phyloP scores from a whole-genome alignment of 2,888 invertebrate species.

The Dasypogon diadema region DNA sequence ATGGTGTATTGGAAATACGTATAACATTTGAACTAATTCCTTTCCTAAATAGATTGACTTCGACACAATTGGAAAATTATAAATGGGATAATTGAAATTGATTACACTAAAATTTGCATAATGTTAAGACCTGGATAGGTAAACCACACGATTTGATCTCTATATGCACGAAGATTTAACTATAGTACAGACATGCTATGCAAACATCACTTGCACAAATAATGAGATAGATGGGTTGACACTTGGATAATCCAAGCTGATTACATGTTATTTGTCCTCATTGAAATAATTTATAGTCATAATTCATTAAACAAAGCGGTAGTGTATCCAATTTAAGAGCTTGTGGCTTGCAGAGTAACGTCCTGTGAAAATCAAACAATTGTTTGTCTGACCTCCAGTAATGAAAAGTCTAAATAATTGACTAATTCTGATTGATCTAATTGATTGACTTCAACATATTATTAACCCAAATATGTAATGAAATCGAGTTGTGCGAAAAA shows the following conservation, averaged over 20 bases:
- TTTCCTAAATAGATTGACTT: too few species aligned
- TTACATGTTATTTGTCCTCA: constrained; percentile 39
- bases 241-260: constrained; percentile 27
- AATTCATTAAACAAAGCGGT: constrained; percentile 23
- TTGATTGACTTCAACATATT: too few species aligned
- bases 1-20: too few species aligned
- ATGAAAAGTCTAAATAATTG: too few species aligned
- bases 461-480: too few species aligned
- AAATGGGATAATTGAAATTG: neutral
- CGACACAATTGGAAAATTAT: too few species aligned
- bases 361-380: neutral
- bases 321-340: constrained; percentile 5
- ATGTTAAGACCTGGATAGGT: neutral
- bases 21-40: too few species aligned
- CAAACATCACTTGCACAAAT: constrained; percentile 1
- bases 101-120: neutral
- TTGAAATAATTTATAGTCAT: constrained; percentile 34
- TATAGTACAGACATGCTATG: too few species aligned
- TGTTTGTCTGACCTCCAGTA: too few species aligned
- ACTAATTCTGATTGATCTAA: too few species aligned
- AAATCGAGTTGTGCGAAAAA: too few species aligned
- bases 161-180: too few species aligned
- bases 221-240: constrained; percentile 26
- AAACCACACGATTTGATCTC: neutral
- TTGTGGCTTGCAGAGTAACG: neutral